Base-by-base conservation (phyloP, 2,888 invertebrate genomes). In the Nomada flava region DNA sequence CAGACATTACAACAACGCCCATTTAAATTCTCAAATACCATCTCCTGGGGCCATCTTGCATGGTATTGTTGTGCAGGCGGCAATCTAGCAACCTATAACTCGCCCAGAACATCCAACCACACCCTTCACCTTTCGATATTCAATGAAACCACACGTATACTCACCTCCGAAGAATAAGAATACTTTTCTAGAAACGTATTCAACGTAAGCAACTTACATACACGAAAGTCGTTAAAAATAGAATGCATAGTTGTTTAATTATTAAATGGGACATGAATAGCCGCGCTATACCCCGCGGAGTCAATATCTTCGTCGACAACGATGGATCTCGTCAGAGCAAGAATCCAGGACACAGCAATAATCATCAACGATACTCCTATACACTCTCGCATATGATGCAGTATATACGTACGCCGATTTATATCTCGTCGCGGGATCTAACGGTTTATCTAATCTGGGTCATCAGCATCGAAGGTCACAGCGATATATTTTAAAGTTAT, bases 401-500 rank as follows among this genome's bases (percentile, higher is more conserved):
- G 44, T 7, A 23, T n/a, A 4, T 4, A 20, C n/a, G 18, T 20
- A 47, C 50, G 52, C 26, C 42, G 79, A 83, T 83, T 78, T 71
- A 64, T 83, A 83, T 83, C 80, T 67, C 62, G 55, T 65, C 60
- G 53, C 55, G 62, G 47, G 65, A 79, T 88, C 85, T 82, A 85
- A 82, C 88, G 86, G 85, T 79, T 78, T 59, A 70, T 82, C 87
- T 83, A 83, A 86, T 88, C 85, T 65, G 20, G 67, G 78, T 86
- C 76, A 79, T 86, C 86, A 79, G 82, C 85, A 88, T 86, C 81
- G 83, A 82, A 77, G 79, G 71, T 88, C 86, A 81, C 79, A 42
- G 63, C 69, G 55, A 67, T 84, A 68, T 76, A 77, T 79, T 36
- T 36, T 5, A 36, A 36, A 36, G 36, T 36, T 83, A 83, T 72